phyloP scores from a whole-genome alignment of 2,797 vertebrate genomes.

The Enteromius paludinosus region DNA sequence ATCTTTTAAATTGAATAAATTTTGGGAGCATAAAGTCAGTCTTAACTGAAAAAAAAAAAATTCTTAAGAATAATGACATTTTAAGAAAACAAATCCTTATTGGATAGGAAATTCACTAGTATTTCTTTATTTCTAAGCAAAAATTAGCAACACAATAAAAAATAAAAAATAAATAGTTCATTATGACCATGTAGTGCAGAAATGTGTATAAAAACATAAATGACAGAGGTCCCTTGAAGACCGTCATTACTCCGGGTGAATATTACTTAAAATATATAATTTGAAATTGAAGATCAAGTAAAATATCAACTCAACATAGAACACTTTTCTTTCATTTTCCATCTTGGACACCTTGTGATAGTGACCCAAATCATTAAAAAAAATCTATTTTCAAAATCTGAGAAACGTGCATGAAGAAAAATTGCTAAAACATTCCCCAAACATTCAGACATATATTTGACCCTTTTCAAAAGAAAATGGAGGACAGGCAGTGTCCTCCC shows the following conservation, averaged over 20 bases:
- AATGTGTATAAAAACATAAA: background rate
- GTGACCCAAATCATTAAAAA: background rate
- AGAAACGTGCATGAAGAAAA: background rate
- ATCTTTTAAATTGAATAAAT: background rate
- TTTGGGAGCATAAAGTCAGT: background rate
- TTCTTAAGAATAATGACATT: background rate
- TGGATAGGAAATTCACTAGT: background rate
- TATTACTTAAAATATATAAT: background rate
- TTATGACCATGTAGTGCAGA: background rate
- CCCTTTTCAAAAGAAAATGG: background rate
- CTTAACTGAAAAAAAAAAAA: background rate
- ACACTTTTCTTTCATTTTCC: too few relatives aligned
- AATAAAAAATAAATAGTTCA: background rate
- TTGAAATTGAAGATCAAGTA: background rate
- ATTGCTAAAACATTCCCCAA: background rate
- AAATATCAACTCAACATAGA: background rate
- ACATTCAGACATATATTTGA: background rate
- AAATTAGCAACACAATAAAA: background rate
- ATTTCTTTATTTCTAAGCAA: background rate
- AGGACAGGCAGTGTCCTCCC: slow-evolving; percentile 9
- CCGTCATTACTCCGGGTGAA: background rate
- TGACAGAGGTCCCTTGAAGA: background rate
- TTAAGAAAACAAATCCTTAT: background rate
- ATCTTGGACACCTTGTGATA: background rate
- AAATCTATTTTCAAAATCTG: background rate